A percentile compares a stretch with the other conserved stretches of the same genome.
Evolutionary conservation across 1,140 invertebrate genomes (phyloP).

Genomic region (Eciton burchellii): DNA sequence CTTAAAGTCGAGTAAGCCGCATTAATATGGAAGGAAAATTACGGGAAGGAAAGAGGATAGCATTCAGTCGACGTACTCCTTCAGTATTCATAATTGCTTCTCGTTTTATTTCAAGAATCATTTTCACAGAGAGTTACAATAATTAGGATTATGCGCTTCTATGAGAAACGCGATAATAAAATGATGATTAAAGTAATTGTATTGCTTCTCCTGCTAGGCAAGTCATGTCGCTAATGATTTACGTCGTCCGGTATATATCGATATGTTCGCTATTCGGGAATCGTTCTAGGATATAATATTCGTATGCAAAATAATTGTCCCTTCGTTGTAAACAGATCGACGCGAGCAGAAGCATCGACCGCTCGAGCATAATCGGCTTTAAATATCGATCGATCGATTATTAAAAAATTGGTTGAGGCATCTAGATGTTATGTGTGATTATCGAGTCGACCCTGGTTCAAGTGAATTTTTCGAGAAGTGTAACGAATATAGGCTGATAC

Average conservation of each 20-base stretch:
- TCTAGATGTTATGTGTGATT: slow-evolving; percentile 33
- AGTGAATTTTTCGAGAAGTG: slow-evolving; percentile 2
- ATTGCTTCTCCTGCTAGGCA: slow-evolving; percentile 55
- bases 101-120: slow-evolving; percentile 71
- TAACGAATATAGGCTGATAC: slow-evolving; percentile 2
- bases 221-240: slow-evolving; percentile 56
- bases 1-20: neutral
- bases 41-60: neutral
- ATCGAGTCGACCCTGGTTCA: slow-evolving; percentile 42
- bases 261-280: slow-evolving; percentile 41
- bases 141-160: slow-evolving; percentile 45
- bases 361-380: slow-evolving; percentile 21
- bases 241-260: slow-evolving; percentile 37
- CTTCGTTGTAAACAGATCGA: slow-evolving; percentile 23
- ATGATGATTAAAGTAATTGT: slow-evolving; percentile 71
- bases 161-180: slow-evolving; percentile 58
- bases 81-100: slow-evolving; percentile 23
- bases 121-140: slow-evolving; percentile 70
- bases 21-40: neutral
- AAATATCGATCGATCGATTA: slow-evolving; percentile 34
- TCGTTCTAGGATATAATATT: slow-evolving; percentile 31
- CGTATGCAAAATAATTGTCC: slow-evolving; percentile 47
- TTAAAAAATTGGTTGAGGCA: slow-evolving; percentile 51
- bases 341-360: slow-evolving; percentile 16
- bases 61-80: neutral